A percentile compares a stretch with the other conserved stretches of the same genome.
Evolutionary conservation across 2,113 vertebrate species (phyloP).

Genomic region (Verasper variegatus): DNA sequence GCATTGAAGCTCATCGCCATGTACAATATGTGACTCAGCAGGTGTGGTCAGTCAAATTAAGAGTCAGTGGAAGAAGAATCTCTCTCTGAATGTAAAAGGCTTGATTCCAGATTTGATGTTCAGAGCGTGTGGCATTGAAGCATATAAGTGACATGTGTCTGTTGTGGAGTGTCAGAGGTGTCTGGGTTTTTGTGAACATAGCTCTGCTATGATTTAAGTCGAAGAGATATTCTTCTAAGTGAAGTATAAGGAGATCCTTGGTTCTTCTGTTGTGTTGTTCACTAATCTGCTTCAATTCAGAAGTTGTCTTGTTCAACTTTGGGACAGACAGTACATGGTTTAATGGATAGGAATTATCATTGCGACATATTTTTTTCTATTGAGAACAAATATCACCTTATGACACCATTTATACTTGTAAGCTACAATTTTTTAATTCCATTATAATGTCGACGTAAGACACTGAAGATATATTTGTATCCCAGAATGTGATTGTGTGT

Average conservation of each 20-base stretch:
- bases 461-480: constrained; percentile 79
- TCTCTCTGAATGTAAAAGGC: constrained; percentile 43
- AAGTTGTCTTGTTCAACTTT: constrained; percentile 33
- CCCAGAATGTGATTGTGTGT: constrained; percentile 82
- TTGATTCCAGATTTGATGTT: constrained; percentile 16
- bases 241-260: constrained; percentile 39
- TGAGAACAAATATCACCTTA: constrained; percentile 44
- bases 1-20: constrained; percentile 47
- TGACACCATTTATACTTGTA: constrained; percentile 45
- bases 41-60: constrained; percentile 17
- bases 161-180: constrained; percentile 27
- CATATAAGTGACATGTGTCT: constrained; percentile 15
- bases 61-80: constrained; percentile 29
- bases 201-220: constrained; percentile 32
- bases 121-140: constrained; percentile 25
- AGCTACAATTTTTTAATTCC: constrained; percentile 51
- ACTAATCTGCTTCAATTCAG: constrained; percentile 20
- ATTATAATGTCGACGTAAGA: constrained; percentile 59
- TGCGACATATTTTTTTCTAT: constrained; percentile 23
- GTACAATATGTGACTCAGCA: background rate
- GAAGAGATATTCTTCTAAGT: constrained; percentile 40
- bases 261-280: constrained; percentile 18
- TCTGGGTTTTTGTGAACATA: constrained; percentile 24
- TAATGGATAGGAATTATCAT: constrained; percentile 26
- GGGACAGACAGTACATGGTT: constrained; percentile 30